phyloP scores from a whole-genome alignment of 2,797 vertebrate species.

The Typhlichthys subterraneus region DNA sequence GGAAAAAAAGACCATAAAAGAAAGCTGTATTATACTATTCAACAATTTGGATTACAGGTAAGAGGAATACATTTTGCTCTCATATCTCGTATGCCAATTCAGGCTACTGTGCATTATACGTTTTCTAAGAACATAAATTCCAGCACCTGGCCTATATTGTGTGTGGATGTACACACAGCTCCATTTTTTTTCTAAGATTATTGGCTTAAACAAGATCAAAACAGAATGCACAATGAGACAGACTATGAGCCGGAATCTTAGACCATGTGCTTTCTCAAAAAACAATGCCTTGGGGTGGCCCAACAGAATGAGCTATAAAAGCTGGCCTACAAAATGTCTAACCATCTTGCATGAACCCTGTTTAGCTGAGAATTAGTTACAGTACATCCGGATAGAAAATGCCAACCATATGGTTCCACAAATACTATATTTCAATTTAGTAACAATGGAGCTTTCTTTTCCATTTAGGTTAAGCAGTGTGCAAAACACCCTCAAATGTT shows the following conservation, averaged over 20 bases:
- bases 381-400: conserved; percentile 27
- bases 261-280: conserved; percentile 33
- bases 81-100: too few relatives aligned
- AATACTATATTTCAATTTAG: conserved; percentile 35
- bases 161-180: too few relatives aligned
- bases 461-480: too few relatives aligned
- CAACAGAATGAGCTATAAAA: conserved; percentile 25
- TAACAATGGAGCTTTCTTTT: too few relatives aligned
- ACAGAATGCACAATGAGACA: conserved; percentile 24
- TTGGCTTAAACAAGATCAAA: conserved; percentile 14
- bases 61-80: too few relatives aligned
- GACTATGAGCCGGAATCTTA: conserved; percentile 8
- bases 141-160: too few relatives aligned
- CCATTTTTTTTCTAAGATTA: too few relatives aligned
- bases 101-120: too few relatives aligned
- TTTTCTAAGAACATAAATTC: too few relatives aligned
- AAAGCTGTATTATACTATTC: too few relatives aligned
- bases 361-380: conserved; percentile 29
- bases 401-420: conserved; percentile 35
- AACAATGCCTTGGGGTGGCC: conserved; percentile 32
- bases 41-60: too few relatives aligned
- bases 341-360: not conserved
- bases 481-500: conserved; percentile 1
- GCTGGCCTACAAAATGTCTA: conserved; percentile 35
- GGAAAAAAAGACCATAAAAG: conserved; percentile 36